Base-by-base conservation (phyloP, 2,113 vertebrate genomes). In the Cyanocitta stelleri region DNA sequence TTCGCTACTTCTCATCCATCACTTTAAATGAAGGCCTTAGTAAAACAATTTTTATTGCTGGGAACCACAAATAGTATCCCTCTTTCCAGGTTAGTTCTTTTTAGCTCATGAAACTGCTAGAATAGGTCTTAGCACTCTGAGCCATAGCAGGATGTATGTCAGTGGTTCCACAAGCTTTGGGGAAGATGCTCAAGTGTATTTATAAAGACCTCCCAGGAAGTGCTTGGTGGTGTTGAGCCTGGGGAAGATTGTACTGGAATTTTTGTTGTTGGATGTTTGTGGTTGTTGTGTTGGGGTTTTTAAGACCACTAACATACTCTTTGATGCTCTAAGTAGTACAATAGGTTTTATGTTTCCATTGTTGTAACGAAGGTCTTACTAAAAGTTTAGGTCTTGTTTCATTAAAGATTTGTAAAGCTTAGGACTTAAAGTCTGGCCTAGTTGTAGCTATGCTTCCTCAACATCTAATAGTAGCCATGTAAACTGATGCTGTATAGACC, bases 11-110 rank as follows among this genome's bases (percentile, higher is more conserved):
- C 94, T 93, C 84, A 95, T 97, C 88, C 74, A 93, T 95, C 94
- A 95, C 72, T 95, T 94, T 56, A 93, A 95, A 96, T 92, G 91
- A 96, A 95, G 89, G 54, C 71, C 87, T 79, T 79, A 94, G 92
- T 96, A 94, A 96, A 97, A 97, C 80, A 88, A 58, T 95, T 96
- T 95, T 94, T 94, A 90, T 95, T 67, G 16, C 92, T 67, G 30
- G 43, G 79, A 96, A 64, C 66, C 63, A 89, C 95, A 96, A 93
- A 91, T 95, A 84, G 77, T 71, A 91, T 87, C 59, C 83, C 78
- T 91, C 35, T 93, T 56, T 90, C 77, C 81, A 82, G 77, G 93
- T 95, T 62, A 90, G 91, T 84, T 95, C 67, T 81, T 91, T 94
- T 94, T 91, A 96, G 93, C 55, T 96, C 87, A 75, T 66, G 83